Conservation (phyloP, 2,888 invertebrate genomes). For the Papilio protenor region DNA sequence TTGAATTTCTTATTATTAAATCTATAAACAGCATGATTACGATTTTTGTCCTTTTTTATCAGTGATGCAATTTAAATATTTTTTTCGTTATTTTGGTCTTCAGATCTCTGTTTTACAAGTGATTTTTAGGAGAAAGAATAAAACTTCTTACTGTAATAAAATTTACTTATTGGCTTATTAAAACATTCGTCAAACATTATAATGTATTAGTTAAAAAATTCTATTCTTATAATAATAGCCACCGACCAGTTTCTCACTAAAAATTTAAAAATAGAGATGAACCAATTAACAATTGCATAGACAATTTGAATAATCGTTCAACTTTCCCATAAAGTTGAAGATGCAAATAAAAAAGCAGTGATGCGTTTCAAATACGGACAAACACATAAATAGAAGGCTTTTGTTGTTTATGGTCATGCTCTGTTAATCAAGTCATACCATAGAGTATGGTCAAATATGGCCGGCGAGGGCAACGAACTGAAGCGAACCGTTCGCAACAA, state of each 20-base stretch:
- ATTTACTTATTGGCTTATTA: too few relatives aligned
- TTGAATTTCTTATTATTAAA: constrained; percentile 24
- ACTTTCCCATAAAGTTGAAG: constrained; percentile 47
- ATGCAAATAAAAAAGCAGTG: constrained; percentile 63
- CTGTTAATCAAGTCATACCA: constrained; percentile 55
- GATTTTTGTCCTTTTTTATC: neutral
- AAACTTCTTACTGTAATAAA: too few relatives aligned
- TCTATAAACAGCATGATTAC: constrained; percentile 14
- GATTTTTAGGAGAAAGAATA: too few relatives aligned
- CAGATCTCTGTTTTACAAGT: too few relatives aligned
- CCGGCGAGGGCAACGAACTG: constrained; percentile 51
- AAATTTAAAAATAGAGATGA: neutral
- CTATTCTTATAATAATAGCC: too few relatives aligned
- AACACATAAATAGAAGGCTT: constrained; percentile 54
- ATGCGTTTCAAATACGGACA: constrained; percentile 63
- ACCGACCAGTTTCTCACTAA: neutral
- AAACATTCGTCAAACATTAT: too few relatives aligned
- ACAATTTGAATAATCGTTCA: constrained; percentile 18
- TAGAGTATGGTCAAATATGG: constrained; percentile 58
- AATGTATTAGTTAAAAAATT: too few relatives aligned
- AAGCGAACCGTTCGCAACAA: constrained; percentile 52
- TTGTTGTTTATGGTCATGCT: constrained; percentile 57
- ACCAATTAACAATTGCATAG: neutral
- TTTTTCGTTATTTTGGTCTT: too few relatives aligned
- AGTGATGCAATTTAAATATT: neutral